phyloP scores from a whole-genome alignment of 2,113 vertebrate species.

The Edolisoma coerulescens region DNA sequence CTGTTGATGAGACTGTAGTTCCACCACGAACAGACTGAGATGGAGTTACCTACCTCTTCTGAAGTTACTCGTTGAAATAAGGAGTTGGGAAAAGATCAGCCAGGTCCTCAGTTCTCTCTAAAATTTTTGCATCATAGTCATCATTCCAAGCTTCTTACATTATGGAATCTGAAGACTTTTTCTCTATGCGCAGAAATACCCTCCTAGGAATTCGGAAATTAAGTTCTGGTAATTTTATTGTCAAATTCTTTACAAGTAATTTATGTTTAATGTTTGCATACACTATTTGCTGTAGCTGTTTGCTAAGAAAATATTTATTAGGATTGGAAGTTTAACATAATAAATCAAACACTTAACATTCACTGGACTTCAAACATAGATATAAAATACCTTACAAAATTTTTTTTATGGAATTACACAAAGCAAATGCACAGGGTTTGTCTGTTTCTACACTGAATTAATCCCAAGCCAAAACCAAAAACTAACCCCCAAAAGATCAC shows the following conservation, averaged over 20 bases:
- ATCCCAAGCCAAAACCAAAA: conserved; percentile 56
- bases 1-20: neutral
- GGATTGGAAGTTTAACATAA: conserved; percentile 64
- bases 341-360: conserved; percentile 68
- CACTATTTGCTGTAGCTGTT: conserved; percentile 39
- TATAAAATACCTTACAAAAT: conserved; percentile 65
- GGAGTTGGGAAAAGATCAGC: neutral
- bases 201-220: conserved; percentile 6
- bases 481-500: conserved; percentile 34
- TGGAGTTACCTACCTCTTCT: neutral
- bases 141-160: neutral
- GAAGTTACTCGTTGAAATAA: neutral
- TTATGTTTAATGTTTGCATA: conserved; percentile 10
- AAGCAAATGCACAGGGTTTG: conserved; percentile 60
- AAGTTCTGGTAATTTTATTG: conserved; percentile 33
- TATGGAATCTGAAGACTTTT: neutral
- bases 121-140: neutral
- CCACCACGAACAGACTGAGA: neutral
- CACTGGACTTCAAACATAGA: conserved; percentile 63
- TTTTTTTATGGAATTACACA: conserved; percentile 55
- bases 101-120: neutral
- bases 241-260: neutral
- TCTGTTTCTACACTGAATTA: conserved; percentile 62
- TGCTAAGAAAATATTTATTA: conserved; percentile 75
- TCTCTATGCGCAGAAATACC: conserved; percentile 1